Evolutionary conservation across 2,888 invertebrate species (phyloP).

Genomic region (Nymphalis c-album): DNA sequence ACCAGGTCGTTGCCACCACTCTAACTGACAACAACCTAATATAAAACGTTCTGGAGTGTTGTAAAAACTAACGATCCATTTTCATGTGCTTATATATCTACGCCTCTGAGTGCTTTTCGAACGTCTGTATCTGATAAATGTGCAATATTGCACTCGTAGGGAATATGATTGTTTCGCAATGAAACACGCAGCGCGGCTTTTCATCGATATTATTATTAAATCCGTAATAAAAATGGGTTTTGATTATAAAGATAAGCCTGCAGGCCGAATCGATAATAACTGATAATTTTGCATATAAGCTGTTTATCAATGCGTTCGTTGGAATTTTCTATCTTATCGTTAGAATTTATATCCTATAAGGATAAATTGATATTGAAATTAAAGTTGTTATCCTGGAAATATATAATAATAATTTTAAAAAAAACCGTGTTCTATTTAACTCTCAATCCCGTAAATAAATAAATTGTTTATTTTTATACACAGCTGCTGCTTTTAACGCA

Average conservation of each 20-base stretch:
- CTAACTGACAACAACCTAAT: neutral
- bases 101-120: constrained; percentile 13
- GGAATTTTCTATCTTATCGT: constrained; percentile 26
- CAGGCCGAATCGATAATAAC: constrained; percentile 36
- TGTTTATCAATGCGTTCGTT: constrained; percentile 31
- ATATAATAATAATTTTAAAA: no score
- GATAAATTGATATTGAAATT: neutral
- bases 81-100: constrained; percentile 5
- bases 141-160: constrained; percentile 27
- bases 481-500: no score
- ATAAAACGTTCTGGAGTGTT: neutral
- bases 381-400: neutral
- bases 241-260: constrained; percentile 37
- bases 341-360: neutral
- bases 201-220: constrained; percentile 29
- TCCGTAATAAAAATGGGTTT: constrained; percentile 26
- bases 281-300: constrained; percentile 31
- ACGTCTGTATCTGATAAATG: constrained; percentile 28
- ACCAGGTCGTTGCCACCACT: neutral
- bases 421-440: no score
- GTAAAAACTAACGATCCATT: constrained; percentile 6
- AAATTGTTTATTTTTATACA: no score
- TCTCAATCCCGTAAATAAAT: no score
- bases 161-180: constrained; percentile 28
- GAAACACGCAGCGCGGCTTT: constrained; percentile 25